These are phyloP conservation scores for Apotomis turbidana DNA, from an alignment of 2,888 invertebrate species.

Conservation along the genomic window DNA sequence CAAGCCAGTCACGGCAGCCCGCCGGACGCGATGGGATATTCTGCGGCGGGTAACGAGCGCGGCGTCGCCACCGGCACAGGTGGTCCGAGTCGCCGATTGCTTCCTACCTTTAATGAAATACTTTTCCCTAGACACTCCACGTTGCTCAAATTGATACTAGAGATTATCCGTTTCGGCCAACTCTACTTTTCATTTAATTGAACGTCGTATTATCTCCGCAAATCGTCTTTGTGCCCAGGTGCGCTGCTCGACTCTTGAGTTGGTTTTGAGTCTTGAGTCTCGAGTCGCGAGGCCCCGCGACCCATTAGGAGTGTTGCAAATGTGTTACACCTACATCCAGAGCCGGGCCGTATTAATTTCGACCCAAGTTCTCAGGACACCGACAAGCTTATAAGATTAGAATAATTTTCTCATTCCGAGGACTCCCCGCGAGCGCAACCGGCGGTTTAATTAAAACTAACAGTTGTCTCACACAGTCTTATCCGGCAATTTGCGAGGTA, in stretches of 20 bases:
- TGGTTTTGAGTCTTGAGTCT: constrained; percentile 32
- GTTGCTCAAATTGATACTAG: constrained; percentile 75
- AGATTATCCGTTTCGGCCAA: constrained; percentile 75
- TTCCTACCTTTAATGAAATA: constrained; percentile 70
- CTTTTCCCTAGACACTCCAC: constrained; percentile 69
- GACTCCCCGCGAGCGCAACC: constrained; percentile 77
- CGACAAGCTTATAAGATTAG: constrained; percentile 82
- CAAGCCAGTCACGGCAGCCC: constrained; percentile 28
- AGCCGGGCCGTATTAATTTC: constrained; percentile 71
- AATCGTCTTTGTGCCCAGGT: constrained; percentile 60
- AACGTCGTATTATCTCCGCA: constrained; percentile 58
- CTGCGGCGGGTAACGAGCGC: constrained; percentile 31
- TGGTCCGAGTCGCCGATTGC: constrained; percentile 57
- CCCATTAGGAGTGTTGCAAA: constrained; percentile 46
- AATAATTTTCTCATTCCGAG: constrained; percentile 82
- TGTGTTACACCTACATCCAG: constrained; percentile 46
- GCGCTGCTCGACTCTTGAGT: not conserved
- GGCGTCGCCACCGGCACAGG: constrained; percentile 53
- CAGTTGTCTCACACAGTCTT: constrained; percentile 84
- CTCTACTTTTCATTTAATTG: constrained; percentile 77
- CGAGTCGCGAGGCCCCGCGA: constrained; percentile 38
- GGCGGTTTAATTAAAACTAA: constrained; percentile 84
- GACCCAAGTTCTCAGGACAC: constrained; percentile 69
- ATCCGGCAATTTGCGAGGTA: constrained; percentile 84
- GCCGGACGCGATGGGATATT: constrained; percentile 12